phyloP scores from a whole-genome alignment of 2,888 invertebrate genomes.

The Melanophora roralis region DNA sequence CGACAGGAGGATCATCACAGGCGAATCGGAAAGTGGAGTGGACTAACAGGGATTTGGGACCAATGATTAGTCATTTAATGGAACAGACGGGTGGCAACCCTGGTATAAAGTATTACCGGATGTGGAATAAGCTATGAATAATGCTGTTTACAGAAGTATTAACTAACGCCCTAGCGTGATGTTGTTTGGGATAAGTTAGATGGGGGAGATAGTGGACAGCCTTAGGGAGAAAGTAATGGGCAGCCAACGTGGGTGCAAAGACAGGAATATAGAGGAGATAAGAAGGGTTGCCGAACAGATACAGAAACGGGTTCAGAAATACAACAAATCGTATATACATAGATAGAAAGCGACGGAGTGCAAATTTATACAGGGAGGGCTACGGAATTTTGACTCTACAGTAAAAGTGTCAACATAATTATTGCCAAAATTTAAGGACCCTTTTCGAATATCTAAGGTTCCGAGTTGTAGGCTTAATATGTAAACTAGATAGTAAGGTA shows the following conservation, averaged over 20 bases:
- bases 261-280: conserved; percentile 24
- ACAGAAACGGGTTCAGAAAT: conserved; percentile 31
- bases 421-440: conserved; percentile 21
- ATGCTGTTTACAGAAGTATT: conserved; percentile 53
- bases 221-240: conserved; percentile 38
- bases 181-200: conserved; percentile 49
- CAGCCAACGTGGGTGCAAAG: neutral
- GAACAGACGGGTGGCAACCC: neutral
- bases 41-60: conserved; percentile 39
- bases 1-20: conserved; percentile 44
- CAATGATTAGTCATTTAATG: conserved; percentile 53
- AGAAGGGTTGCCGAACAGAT: conserved; percentile 13
- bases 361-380: neutral
- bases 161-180: conserved; percentile 45
- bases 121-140: conserved; percentile 56
- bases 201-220: conserved; percentile 37
- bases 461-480: neutral
- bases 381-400: conserved; percentile 20
- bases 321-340: conserved; percentile 30
- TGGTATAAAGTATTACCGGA: conserved; percentile 38
- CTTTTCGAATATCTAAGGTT: conserved; percentile 1
- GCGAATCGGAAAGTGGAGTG: conserved; percentile 51
- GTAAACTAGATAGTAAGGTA: too few relatives aligned
- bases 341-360: conserved; percentile 2
- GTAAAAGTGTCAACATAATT: conserved; percentile 10